Conservation (phyloP, 1,140 invertebrate genomes). For the Linepithema humile region DNA sequence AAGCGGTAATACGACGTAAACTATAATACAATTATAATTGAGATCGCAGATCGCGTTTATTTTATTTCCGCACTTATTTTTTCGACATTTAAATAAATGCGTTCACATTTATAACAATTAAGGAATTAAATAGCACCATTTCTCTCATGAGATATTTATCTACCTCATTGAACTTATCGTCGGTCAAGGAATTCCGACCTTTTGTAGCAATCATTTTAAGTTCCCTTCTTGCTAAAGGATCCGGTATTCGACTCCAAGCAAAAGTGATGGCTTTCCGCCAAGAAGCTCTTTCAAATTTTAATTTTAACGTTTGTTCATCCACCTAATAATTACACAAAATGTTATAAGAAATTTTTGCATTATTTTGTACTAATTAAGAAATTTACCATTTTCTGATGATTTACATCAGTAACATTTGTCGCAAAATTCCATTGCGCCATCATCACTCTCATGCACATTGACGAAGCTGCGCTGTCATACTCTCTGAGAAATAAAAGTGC, state of each 20-base stretch:
- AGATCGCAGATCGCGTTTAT: background rate
- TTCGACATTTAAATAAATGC: background rate
- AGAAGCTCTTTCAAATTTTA: conserved; percentile 90
- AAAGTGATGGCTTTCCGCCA: conserved; percentile 90
- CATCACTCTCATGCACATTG: conserved; percentile 89
- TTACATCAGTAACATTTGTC: conserved; percentile 91
- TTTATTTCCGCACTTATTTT: background rate
- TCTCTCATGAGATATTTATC: conserved; percentile 6
- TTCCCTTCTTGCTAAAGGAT: conserved; percentile 88
- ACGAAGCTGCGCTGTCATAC: conserved; percentile 89
- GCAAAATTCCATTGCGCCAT: conserved; percentile 91
- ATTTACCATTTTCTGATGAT: conserved; percentile 88
- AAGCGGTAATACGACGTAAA: background rate
- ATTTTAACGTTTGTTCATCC: conserved; percentile 88
- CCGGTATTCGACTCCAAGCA: conserved; percentile 88
- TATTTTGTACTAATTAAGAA: too few species aligned
- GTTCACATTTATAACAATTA: background rate
- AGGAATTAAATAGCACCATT: background rate
- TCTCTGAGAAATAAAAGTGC: conserved; percentile 89
- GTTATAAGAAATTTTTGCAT: background rate
- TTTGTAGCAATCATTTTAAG: conserved; percentile 89
- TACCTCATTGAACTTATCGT: conserved; percentile 91
- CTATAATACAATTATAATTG: background rate
- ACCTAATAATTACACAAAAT: conserved; percentile 75
- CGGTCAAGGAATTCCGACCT: conserved; percentile 89